Evolutionary conservation across 1,140 invertebrate genomes (phyloP).

Genomic region (Asobara japonica): DNA sequence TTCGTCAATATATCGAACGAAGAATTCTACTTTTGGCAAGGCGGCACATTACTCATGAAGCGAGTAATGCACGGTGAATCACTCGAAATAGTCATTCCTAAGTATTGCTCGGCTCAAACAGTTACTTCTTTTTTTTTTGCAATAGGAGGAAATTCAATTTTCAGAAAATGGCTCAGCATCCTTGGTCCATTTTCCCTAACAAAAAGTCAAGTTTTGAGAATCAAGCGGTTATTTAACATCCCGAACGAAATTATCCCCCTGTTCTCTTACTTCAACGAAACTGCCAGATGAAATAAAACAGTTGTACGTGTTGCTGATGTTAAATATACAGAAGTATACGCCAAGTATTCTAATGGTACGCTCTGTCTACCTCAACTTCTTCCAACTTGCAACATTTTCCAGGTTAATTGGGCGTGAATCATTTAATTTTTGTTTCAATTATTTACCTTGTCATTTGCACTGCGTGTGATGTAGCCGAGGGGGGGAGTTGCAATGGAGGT

Average conservation of each 20-base stretch:
- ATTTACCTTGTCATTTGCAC: slow-evolving; percentile 58
- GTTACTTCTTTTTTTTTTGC: too few species aligned
- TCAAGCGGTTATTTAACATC: neutral
- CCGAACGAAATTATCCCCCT: neutral
- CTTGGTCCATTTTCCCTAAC: too few species aligned
- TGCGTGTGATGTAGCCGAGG: slow-evolving; percentile 55
- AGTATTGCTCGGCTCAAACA: too few species aligned
- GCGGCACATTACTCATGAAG: too few species aligned
- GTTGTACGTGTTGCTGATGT: neutral
- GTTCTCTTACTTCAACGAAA: neutral
- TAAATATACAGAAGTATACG: neutral
- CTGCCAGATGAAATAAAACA: neutral
- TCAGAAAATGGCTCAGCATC: too few species aligned
- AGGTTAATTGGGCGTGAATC: neutral
- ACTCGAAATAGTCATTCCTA: too few species aligned
- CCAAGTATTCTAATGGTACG: neutral
- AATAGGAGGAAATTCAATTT: too few species aligned
- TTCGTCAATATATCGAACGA: too few species aligned
- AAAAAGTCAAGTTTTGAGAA: neutral
- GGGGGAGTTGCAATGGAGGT: slow-evolving; percentile 52
- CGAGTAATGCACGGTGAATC: too few species aligned
- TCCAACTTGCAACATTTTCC: neutral
- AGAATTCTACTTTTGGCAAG: too few species aligned
- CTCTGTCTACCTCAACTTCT: neutral
- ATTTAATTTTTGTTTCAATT: neutral